phyloP scores from a whole-genome alignment of 2,888 invertebrate genomes.

The Heterodera filipjevi region DNA sequence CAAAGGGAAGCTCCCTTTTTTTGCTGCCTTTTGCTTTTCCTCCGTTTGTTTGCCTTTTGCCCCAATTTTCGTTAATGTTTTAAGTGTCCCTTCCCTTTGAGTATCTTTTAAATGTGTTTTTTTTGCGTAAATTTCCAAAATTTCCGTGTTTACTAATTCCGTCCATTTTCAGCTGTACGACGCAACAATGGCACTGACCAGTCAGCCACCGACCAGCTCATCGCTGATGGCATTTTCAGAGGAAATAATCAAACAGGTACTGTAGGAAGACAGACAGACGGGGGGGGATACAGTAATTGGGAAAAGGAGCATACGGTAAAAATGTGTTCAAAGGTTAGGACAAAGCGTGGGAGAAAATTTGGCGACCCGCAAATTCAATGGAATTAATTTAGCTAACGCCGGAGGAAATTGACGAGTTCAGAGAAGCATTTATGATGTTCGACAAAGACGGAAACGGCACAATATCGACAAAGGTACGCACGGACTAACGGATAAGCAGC shows the following conservation, averaged over 20 bases:
- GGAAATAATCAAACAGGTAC: slow-evolving; percentile 59
- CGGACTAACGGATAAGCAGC: neutral
- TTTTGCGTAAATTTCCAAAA: slow-evolving; percentile 10
- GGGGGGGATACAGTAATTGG: no score
- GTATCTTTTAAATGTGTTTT: neutral
- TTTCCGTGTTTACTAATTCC: neutral
- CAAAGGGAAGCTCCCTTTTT: neutral
- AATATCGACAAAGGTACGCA: slow-evolving; percentile 58
- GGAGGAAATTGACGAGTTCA: slow-evolving; percentile 65
- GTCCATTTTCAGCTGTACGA: slow-evolving; percentile 46
- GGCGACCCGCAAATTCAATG: neutral
- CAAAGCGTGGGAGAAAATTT: neutral
- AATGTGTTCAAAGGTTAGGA: neutral
- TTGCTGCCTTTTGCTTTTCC: neutral
- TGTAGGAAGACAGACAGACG: neutral
- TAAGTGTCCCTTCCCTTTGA: slow-evolving; percentile 13
- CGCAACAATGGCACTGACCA: slow-evolving; percentile 46
- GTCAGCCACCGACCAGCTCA: slow-evolving; percentile 37
- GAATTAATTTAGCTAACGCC: slow-evolving; percentile 54
- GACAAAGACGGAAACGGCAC: slow-evolving; percentile 66
- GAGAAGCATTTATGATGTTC: slow-evolving; percentile 65
- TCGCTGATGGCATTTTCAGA: slow-evolving; percentile 62
- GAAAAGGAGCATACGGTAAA: neutral
- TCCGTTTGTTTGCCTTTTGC: neutral
- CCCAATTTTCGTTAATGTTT: neutral